These are phyloP conservation scores for Diabrotica undecimpunctata DNA, from an alignment of 1,140 invertebrate species.

Conservation along the genomic window DNA sequence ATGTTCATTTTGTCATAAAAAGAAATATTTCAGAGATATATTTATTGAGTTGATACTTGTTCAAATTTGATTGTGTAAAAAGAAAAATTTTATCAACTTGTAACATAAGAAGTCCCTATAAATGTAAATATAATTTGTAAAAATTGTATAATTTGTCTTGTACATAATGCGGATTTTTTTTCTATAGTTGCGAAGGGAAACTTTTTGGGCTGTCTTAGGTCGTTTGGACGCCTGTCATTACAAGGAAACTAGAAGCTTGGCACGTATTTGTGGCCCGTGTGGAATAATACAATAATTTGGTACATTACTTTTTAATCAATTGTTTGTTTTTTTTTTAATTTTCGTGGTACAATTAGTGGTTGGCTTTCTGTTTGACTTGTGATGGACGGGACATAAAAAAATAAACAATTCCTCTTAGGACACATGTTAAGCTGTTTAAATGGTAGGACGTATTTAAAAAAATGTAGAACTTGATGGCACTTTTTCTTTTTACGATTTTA, in stretches of 20 bases:
- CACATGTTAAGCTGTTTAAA: conserved; percentile 26
- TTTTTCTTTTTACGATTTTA: conserved; percentile 27
- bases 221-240: background rate
- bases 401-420: conserved; percentile 12
- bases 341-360: too few species aligned
- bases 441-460: conserved; percentile 24
- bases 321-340: too few species aligned
- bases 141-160: conserved; percentile 28
- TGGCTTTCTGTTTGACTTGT: background rate
- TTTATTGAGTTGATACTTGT: conserved; percentile 6
- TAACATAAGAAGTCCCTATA: conserved; percentile 26
- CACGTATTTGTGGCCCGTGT: too few species aligned
- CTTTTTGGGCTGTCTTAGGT: background rate
- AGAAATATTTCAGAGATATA: conserved; percentile 11
- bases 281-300: too few species aligned
- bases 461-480: conserved; percentile 42
- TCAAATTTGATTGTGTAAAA: conserved; percentile 14
- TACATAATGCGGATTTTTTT: background rate
- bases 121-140: conserved; percentile 37
- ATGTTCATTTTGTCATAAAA: conserved; percentile 9
- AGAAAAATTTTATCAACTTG: conserved; percentile 22
- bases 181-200: conserved; percentile 12
- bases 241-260: background rate
- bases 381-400: background rate
- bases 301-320: too few species aligned